phyloP scores from a whole-genome alignment of 1,140 invertebrate genomes.

The Drosophila hydei region DNA sequence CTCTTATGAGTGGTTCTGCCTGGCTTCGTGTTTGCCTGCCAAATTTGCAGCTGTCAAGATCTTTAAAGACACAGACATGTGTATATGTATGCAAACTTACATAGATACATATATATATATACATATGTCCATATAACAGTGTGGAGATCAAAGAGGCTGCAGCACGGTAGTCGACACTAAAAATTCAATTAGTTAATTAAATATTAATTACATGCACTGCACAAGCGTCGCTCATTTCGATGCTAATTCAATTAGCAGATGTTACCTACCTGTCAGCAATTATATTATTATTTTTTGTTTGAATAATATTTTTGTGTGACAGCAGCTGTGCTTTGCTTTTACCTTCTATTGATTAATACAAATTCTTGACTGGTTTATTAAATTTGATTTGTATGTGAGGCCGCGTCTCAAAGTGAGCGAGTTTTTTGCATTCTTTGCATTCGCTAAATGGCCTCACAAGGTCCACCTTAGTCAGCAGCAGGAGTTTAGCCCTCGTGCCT shows the following conservation, averaged over 20 bases:
- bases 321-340: constrained; percentile 15
- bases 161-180: constrained; percentile 65
- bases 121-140: constrained; percentile 1
- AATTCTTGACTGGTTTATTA: constrained; percentile 46
- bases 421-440: constrained; percentile 35
- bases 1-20: constrained; percentile 30
- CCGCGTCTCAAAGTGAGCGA: constrained; percentile 68
- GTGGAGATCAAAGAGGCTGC: constrained; percentile 54
- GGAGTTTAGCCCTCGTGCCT: constrained; percentile 53
- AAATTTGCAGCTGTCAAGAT: constrained; percentile 67
- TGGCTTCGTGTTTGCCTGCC: constrained; percentile 39
- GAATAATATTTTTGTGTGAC: constrained; percentile 2
- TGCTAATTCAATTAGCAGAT: constrained; percentile 69
- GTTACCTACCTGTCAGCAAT: constrained; percentile 26
- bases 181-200: constrained; percentile 67
- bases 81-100: neutral
- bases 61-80: constrained; percentile 23
- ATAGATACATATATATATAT: neutral
- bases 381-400: constrained; percentile 55
- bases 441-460: constrained; percentile 47
- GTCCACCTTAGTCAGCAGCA: constrained; percentile 45
- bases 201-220: constrained; percentile 61
- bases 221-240: constrained; percentile 20
- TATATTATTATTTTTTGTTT: constrained; percentile 6
- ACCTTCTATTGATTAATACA: constrained; percentile 2